These are phyloP conservation scores for Chascanopsetta lugubris DNA, from an alignment of 2,113 vertebrate species.

Conservation along the genomic window DNA sequence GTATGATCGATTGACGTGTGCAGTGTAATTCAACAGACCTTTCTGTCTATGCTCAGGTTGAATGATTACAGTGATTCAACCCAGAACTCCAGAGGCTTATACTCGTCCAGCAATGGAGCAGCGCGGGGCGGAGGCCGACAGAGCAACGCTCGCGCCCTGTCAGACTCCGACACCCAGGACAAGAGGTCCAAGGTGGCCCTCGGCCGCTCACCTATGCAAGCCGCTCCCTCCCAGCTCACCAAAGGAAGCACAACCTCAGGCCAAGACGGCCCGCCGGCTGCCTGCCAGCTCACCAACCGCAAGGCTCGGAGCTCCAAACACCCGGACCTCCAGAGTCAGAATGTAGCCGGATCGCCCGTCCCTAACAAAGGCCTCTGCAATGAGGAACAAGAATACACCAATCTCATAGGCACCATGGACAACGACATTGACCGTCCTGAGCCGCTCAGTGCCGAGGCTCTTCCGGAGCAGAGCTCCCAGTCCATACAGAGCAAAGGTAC, in stretches of 20 bases:
- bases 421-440: slow-evolving; percentile 93
- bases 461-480: slow-evolving; percentile 87
- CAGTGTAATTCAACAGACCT: neutral
- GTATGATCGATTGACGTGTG: too few species aligned
- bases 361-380: slow-evolving; percentile 83
- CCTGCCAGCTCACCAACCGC: slow-evolving; percentile 80
- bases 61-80: slow-evolving; percentile 85
- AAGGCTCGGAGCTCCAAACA: slow-evolving; percentile 81
- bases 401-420: slow-evolving; percentile 94
- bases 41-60: slow-evolving; percentile 76
- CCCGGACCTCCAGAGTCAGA: slow-evolving; percentile 79
- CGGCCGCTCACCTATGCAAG: slow-evolving; percentile 84
- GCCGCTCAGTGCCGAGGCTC: slow-evolving; percentile 73
- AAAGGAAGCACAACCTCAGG: slow-evolving; percentile 74
- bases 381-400: slow-evolving; percentile 89
- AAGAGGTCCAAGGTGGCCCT: slow-evolving; percentile 83
- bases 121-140: slow-evolving; percentile 83
- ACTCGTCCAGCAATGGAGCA: slow-evolving; percentile 79
- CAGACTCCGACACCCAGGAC: slow-evolving; percentile 81
- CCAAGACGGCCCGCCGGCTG: slow-evolving; percentile 76
- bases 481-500: slow-evolving; percentile 91
- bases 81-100: slow-evolving; percentile 87
- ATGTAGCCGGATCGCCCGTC: slow-evolving; percentile 73
- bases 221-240: slow-evolving; percentile 72
- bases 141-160: slow-evolving; percentile 74